Evolutionary conservation across 2,888 invertebrate genomes (phyloP), one percentile per base, ranked within the genome.

Genomic region (Metacarcinus magister): DNA sequence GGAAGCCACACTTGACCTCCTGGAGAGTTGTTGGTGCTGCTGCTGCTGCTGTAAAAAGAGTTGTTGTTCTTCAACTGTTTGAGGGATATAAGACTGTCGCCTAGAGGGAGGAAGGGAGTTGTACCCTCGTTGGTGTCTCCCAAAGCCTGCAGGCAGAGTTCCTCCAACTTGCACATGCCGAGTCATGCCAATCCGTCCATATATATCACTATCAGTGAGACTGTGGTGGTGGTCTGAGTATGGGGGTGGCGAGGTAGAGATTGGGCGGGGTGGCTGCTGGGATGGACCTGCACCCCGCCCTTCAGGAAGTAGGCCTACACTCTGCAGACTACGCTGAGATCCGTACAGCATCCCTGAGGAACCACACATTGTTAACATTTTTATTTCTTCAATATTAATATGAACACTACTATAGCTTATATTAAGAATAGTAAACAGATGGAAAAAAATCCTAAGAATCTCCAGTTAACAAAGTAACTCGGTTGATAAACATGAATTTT

Each of bases 151-250:
- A 39, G 97, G 97, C 54, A 97, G 60, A 28, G 96, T 96, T 28
- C 96, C 96, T 28, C 96, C 96, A 23, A 96, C 97, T 82, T 96
- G 96, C n/a, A 97, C 97, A 46, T 97, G 97, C 48, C 97, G 94
- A 43, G 97, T 97, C 97, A 97, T 97, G 44, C 97, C 97, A 92
- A 97, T 97, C 43, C 97, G 95, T 23, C 97, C 97, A 94, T 96
- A 97, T 32, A 97, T 97, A 92, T 97, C 96, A 91, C 96, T 97
- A 90, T 97, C 96, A 28, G 96, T 96, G 92, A 96, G 91, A 28
- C 95, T 96, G 92, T 96, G 95, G 43, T 96, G 97, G 39, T 96
- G 97, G n/a, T 96, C 93, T 10, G 75, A 87, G 95, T 97, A 97
- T 8, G 96, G 96, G 39, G 97, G 97, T 10, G 97, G 97, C 4